A percentile compares a stretch with the other conserved stretches of the same genome.
These are phyloP conservation scores for Noctilio leporinus DNA, from an alignment of 2,113 vertebrate species.

Conservation along the genomic window DNA sequence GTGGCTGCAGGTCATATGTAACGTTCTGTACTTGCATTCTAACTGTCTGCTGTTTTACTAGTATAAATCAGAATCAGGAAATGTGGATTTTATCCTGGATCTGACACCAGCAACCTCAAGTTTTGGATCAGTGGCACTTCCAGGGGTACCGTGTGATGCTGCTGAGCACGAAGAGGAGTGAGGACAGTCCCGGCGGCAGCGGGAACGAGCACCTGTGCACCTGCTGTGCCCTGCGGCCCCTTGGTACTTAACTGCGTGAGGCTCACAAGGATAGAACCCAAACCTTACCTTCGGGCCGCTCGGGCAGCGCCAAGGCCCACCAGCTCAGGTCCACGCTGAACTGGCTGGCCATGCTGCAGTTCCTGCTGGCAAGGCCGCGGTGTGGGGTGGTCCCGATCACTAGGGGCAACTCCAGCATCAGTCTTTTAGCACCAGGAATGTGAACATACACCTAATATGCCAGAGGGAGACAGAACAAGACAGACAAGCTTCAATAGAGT, in stretches of 20 bases:
- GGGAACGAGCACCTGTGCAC: accelerated
- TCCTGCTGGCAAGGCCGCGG: conserved; percentile 80
- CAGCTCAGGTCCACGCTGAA: conserved; percentile 84
- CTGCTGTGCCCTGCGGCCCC: accelerated
- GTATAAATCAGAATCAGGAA: not conserved
- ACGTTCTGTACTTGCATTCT: accelerated
- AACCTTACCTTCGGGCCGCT: conserved; percentile 85
- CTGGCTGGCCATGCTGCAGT: conserved; percentile 79
- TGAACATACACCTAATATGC: conserved; percentile 84
- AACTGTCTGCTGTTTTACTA: not conserved
- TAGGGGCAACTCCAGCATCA: conserved; percentile 85
- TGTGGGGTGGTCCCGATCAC: conserved; percentile 87
- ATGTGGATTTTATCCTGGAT: not conserved
- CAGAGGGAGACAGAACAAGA: not conserved
- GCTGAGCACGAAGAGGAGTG: not conserved
- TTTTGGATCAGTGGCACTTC: not conserved
- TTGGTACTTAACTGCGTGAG: accelerated
- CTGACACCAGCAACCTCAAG: not conserved
- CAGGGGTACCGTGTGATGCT: not conserved
- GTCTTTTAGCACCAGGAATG: conserved; percentile 87
- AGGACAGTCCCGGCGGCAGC: accelerated
- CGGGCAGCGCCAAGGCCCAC: conserved; percentile 81
- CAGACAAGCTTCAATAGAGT: not conserved
- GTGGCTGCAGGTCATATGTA: not conserved
- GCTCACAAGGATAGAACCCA: not conserved